Evolutionary conservation across 2,113 vertebrate species (phyloP), one percentile per base, ranked within the genome.

Genomic region (Sigmodon hispidus): DNA sequence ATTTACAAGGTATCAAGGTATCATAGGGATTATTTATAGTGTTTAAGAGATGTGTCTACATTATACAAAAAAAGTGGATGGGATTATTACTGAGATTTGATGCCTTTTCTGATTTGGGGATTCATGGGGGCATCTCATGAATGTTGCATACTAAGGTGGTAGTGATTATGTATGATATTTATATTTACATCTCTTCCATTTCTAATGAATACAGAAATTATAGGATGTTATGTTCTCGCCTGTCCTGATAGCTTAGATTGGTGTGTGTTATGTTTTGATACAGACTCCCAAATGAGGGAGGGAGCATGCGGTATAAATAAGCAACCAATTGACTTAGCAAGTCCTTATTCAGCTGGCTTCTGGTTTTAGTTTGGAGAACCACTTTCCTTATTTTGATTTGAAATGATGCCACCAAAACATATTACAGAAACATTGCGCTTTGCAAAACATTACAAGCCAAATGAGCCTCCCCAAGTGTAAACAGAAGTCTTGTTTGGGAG

Each of bases 361-460:
- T 96, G 94, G 65, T 75, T 98, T 97, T 95, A 69, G 96, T 97
- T 97, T 90, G 73, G 95, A 97, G 52, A 94, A 91, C 43, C 80
- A 43, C 95, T 97, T 90, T 96, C 93, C 93, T 97, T 93, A 90
- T 94, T 96, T 81, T 81, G 69, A 96, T 97, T 97, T 87, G 96
- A 94, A 91, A 97, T 81, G 92, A 94, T 96, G 96, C 97, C 92
- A 4, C 95, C 89, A 87, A 96, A 97, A 95, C 91, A 93, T 3
- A 87, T 77, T 43, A 69, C 11, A 93, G 95, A 95, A 96, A 97
- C 94, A 95, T 55, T 79, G 93, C 21, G 21, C 89, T 85, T 48
- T 96, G 96, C 48, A 95, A 97, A 98, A 90, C 12, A 96, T 96
- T 97, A 93, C 79, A 91, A 45, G 6, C 13, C 36, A 61, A 96